These are phyloP conservation scores for Rhinoptilus africanus DNA, from an alignment of 2,113 vertebrate genomes.

Conservation along the genomic window DNA sequence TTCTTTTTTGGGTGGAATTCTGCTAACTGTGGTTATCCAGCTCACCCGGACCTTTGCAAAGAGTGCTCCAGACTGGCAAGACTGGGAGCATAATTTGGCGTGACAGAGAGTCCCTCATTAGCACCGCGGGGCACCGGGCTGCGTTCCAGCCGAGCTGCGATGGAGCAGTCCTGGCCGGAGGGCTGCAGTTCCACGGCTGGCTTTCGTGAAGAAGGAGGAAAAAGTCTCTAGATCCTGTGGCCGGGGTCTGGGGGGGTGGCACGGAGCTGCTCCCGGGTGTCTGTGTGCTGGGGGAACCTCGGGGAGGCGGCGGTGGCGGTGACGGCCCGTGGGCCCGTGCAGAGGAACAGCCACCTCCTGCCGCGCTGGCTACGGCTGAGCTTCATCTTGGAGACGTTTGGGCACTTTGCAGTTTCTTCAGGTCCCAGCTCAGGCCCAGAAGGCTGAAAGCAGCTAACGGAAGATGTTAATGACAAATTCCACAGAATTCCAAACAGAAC, in stretches of 20 bases:
- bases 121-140: not conserved
- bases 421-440: not conserved
- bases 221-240: not conserved
- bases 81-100: not conserved
- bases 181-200: not conserved
- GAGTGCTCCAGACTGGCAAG: not conserved
- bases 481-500: not conserved
- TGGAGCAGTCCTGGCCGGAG: not conserved
- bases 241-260: not conserved
- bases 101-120: not conserved
- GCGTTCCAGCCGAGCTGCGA: fast-evolving
- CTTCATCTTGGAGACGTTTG: not conserved
- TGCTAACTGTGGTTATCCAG: not conserved
- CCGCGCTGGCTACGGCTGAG: not conserved
- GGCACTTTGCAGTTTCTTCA: not conserved
- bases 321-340: fast-evolving
- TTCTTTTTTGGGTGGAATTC: not conserved
- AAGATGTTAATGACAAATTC: not conserved
- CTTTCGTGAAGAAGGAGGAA: not conserved
- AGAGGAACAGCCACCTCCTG: not conserved
- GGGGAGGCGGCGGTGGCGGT: fast-evolving
- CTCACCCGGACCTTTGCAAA: not conserved
- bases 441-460: not conserved
- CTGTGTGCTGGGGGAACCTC: too few relatives aligned
- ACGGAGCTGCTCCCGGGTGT: not conserved